These are phyloP conservation scores for Brassicogethes aeneus DNA, from an alignment of 2,888 invertebrate genomes.

Conservation along the genomic window DNA sequence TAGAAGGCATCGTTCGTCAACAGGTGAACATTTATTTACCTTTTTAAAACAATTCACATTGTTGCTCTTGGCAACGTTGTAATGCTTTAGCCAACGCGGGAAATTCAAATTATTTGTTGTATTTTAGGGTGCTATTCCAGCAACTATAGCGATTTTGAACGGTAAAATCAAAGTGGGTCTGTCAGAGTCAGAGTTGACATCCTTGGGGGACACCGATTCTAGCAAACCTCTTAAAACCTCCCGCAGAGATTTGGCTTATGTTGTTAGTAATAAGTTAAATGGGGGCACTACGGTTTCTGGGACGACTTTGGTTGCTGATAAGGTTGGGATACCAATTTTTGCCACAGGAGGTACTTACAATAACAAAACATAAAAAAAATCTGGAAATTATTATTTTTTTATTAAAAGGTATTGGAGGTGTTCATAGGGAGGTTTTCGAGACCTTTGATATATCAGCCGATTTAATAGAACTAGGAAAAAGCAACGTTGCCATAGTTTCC, in stretches of 20 bases:
- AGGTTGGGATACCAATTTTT: slow-evolving; percentile 79
- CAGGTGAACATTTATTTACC: slow-evolving; percentile 46
- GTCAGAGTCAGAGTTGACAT: slow-evolving; percentile 50
- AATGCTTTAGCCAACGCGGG: too few species aligned
- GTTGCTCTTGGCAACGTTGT: too few species aligned
- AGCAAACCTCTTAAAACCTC: slow-evolving; percentile 70
- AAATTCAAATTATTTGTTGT: too few species aligned
- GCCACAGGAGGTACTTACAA: slow-evolving; percentile 71
- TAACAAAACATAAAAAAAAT: neutral
- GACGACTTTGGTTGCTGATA: slow-evolving; percentile 78
- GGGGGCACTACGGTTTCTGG: slow-evolving; percentile 97
- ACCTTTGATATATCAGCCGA: slow-evolving; percentile 94
- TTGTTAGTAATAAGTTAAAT: slow-evolving; percentile 56
- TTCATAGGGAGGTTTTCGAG: slow-evolving; percentile 80
- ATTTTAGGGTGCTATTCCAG: slow-evolving; percentile 77
- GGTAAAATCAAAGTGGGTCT: slow-evolving; percentile 80
- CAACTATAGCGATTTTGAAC: slow-evolving; percentile 82
- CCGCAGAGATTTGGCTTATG: slow-evolving; percentile 73
- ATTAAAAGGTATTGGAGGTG: slow-evolving; percentile 68
- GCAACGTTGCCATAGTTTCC: slow-evolving; percentile 83
- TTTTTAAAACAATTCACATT: too few species aligned
- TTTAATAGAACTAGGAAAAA: slow-evolving; percentile 79
- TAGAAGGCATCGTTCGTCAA: slow-evolving; percentile 68
- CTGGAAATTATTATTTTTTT: neutral
- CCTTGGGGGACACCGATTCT: slow-evolving; percentile 47